phyloP scores from a whole-genome alignment of 1,140 invertebrate species.

The Belonocnema kinseyi region DNA sequence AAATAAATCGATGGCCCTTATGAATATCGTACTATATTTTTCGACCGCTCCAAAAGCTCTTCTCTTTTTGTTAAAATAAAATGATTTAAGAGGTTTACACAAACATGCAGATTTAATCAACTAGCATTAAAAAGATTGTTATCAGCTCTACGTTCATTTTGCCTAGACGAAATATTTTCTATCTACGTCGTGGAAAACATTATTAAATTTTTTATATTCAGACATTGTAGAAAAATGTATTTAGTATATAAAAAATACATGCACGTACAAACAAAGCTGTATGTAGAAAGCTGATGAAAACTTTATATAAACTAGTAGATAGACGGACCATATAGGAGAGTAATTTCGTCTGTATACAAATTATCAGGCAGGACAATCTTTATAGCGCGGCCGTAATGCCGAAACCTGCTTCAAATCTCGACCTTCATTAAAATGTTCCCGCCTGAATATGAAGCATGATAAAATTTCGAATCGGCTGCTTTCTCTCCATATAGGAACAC shows the following conservation, averaged over 20 bases:
- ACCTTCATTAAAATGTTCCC: constrained; percentile 52
- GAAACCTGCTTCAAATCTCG: constrained; percentile 56
- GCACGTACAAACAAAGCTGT: neutral
- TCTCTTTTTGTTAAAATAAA: neutral
- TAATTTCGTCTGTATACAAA: constrained; percentile 57
- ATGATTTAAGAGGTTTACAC: neutral
- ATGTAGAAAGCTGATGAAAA: constrained; percentile 5
- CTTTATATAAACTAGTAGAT: constrained; percentile 37
- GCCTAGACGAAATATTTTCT: no score
- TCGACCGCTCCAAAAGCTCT: neutral
- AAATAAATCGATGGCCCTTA: constrained; percentile 12
- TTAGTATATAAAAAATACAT: no score
- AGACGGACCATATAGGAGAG: constrained; percentile 54
- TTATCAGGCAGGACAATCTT: constrained; percentile 66
- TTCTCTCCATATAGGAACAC: neutral
- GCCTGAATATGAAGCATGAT: neutral
- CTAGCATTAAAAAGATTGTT: neutral
- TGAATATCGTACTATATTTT: constrained; percentile 40
- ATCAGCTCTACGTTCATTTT: no score
- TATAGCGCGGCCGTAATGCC: constrained; percentile 60
- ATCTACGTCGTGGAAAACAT: no score
- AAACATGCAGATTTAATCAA: neutral
- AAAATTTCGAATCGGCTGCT: neutral
- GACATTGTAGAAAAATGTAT: no score
- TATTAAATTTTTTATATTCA: no score